These are phyloP conservation scores for Oryzias curvinotus DNA, from an alignment of 2,113 vertebrate species.

Conservation along the genomic window DNA sequence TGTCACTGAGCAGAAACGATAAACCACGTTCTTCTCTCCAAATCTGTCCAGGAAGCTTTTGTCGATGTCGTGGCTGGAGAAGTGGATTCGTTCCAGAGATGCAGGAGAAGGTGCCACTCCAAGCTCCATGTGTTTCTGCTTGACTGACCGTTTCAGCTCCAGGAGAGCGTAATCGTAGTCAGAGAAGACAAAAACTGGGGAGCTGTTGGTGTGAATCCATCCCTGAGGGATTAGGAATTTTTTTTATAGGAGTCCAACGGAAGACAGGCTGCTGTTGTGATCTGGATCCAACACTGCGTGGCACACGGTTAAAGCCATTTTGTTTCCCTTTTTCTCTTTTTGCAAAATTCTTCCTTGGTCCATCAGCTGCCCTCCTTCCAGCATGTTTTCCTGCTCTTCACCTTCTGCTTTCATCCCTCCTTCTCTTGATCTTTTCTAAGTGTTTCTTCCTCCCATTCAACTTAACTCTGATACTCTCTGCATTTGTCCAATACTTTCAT, in stretches of 20 bases:
- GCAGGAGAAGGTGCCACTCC: slow-evolving; percentile 81
- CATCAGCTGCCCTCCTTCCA: background rate
- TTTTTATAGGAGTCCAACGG: slow-evolving; percentile 89
- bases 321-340: background rate
- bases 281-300: slow-evolving; percentile 34
- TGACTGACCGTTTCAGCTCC: slow-evolving; percentile 85
- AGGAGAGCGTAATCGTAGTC: slow-evolving; percentile 92
- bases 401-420: slow-evolving; percentile 22
- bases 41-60: slow-evolving; percentile 66
- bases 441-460: slow-evolving; percentile 25
- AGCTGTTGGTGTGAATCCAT: slow-evolving; percentile 77
- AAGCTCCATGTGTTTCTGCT: slow-evolving; percentile 85
- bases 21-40: slow-evolving; percentile 79
- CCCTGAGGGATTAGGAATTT: slow-evolving; percentile 85
- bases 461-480: no score
- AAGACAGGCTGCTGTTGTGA: slow-evolving; percentile 73
- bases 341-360: background rate
- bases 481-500: background rate
- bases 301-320: slow-evolving; percentile 40
- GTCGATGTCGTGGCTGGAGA: slow-evolving; percentile 91
- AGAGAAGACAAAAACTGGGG: slow-evolving; percentile 64
- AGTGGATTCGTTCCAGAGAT: slow-evolving; percentile 85
- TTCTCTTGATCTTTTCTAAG: slow-evolving; percentile 8
- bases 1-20: slow-evolving; percentile 88
- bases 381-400: slow-evolving; percentile 12